Evolutionary conservation across 2,888 invertebrate genomes (phyloP).

Genomic region (Rhagophthalmus giganteus): DNA sequence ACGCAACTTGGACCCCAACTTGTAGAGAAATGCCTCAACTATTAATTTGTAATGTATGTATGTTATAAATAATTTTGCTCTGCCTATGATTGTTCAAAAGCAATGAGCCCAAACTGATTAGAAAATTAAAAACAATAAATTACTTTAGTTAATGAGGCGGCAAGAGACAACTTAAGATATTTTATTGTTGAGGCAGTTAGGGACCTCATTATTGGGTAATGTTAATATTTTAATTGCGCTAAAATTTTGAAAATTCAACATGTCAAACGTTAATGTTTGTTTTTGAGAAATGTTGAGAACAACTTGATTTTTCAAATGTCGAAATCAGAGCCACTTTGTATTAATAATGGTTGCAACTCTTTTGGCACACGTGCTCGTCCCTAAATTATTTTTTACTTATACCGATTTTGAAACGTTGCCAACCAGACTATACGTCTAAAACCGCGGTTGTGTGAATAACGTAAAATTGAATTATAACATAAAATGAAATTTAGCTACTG

Average conservation of each 20-base stretch:
- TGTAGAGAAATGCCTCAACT: slow-evolving; percentile 1
- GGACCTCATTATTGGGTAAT: too few relatives aligned
- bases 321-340: background rate
- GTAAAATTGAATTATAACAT: too few relatives aligned
- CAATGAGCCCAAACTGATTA: slow-evolving; percentile 11
- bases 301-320: too few relatives aligned
- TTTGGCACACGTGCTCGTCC: background rate
- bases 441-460: too few relatives aligned
- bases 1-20: background rate
- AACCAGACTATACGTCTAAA: too few relatives aligned
- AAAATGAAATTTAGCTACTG: too few relatives aligned
- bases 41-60: background rate
- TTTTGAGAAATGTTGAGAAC: too few relatives aligned
- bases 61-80: slow-evolving; percentile 4
- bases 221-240: too few relatives aligned
- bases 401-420: background rate
- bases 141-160: background rate
- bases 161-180: too few relatives aligned
- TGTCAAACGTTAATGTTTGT: too few relatives aligned
- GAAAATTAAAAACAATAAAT: background rate
- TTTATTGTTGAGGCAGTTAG: too few relatives aligned
- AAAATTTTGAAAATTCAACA: too few relatives aligned
- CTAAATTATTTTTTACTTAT: background rate
- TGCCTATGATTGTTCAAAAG: slow-evolving; percentile 20
- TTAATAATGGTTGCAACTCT: background rate